Evolutionary conservation across 1,140 invertebrate genomes (phyloP).

Genomic region (Hermetia illucens): DNA sequence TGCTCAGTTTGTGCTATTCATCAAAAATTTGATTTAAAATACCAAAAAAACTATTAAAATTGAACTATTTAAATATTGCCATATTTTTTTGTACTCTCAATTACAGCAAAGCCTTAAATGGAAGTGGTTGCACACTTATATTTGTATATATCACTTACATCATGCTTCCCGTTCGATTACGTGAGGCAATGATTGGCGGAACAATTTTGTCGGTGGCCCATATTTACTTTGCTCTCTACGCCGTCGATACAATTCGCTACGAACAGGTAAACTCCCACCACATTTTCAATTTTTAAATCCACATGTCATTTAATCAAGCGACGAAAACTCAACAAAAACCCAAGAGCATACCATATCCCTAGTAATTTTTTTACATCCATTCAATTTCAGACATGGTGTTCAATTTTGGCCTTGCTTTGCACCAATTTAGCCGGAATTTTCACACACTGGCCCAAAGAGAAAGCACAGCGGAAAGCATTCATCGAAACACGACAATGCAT

Average conservation of each 20-base stretch:
- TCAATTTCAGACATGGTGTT: conserved; percentile 46
- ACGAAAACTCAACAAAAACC: too few relatives aligned
- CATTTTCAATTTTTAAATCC: too few relatives aligned
- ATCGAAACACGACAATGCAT: conserved; percentile 89
- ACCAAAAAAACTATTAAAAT: too few relatives aligned
- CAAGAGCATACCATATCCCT: too few relatives aligned
- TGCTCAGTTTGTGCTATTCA: too few relatives aligned
- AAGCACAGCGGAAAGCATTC: conserved; percentile 84
- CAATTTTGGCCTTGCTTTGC: conserved; percentile 53
- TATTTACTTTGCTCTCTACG: conserved; percentile 33
- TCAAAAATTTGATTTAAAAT: too few relatives aligned
- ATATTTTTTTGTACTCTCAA: neutral
- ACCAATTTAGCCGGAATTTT: conserved; percentile 79
- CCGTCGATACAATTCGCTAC: conserved; percentile 11
- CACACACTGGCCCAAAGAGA: conserved; percentile 83
- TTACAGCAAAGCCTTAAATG: conserved; percentile 27
- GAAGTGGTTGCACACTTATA: conserved; percentile 34
- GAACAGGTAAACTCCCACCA: conserved; percentile 29
- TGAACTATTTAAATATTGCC: too few relatives aligned
- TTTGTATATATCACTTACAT: conserved; percentile 83
- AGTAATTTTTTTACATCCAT: too few relatives aligned
- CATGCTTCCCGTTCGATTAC: conserved; percentile 66
- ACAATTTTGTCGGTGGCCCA: conserved; percentile 51
- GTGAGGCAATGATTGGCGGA: conserved; percentile 62
- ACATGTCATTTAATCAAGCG: too few relatives aligned